Evolutionary conservation across 2,113 vertebrate genomes (phyloP).

Genomic region (Australoheros scitulus): DNA sequence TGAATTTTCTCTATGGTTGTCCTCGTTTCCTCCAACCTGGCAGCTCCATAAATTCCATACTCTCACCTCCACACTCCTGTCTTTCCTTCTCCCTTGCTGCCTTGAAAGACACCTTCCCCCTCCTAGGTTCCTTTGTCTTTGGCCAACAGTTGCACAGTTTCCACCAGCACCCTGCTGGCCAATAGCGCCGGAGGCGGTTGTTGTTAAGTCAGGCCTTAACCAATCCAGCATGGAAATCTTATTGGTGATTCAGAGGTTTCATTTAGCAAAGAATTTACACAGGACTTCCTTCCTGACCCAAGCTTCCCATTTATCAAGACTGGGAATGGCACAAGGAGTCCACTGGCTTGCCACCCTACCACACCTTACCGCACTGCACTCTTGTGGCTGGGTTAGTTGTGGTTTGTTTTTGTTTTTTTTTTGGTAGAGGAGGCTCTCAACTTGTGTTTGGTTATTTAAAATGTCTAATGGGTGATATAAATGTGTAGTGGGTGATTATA

Average conservation of each 20-base stretch:
- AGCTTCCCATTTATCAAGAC: background rate
- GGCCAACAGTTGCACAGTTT: too few relatives aligned
- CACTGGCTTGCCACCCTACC: background rate
- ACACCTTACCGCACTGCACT: background rate
- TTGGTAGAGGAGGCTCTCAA: background rate
- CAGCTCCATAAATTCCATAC: too few relatives aligned
- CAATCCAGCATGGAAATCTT: too few relatives aligned
- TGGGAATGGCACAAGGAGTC: background rate
- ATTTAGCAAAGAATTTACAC: background rate
- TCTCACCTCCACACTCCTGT: too few relatives aligned
- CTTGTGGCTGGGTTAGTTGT: background rate
- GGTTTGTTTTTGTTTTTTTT: background rate
- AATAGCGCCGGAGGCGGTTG: too few relatives aligned
- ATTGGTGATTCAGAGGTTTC: too few relatives aligned
- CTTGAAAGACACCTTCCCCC: too few relatives aligned
- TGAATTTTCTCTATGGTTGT: background rate
- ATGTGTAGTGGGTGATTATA: background rate
- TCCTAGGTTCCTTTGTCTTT: too few relatives aligned
- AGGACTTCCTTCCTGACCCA: background rate
- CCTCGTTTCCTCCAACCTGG: too few relatives aligned
- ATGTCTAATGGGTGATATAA: background rate
- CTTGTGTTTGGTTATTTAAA: background rate
- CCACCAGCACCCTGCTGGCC: too few relatives aligned
- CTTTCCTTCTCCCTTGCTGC: too few relatives aligned
- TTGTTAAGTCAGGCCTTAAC: too few relatives aligned